Percentiles rank a stretch among this genome's conserved stretches.
Evolutionary conservation across 2,797 vertebrate species (phyloP).

Genomic region (Microctenopoma stevenorrisi): DNA sequence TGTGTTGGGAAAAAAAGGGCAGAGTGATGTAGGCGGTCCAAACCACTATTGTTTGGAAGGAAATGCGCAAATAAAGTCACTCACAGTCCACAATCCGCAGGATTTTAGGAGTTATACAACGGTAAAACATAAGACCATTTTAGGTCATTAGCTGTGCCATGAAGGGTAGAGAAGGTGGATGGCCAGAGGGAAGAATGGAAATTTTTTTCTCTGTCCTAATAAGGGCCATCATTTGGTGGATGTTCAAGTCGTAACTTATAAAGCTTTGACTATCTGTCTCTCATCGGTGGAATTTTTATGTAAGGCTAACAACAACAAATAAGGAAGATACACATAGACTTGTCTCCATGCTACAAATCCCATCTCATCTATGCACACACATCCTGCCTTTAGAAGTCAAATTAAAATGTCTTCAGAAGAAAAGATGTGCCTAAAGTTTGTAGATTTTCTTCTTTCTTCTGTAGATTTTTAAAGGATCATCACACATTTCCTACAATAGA

Average conservation of each 20-base stretch:
- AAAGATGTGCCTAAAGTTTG: constrained; percentile 39
- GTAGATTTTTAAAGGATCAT: constrained; percentile 38
- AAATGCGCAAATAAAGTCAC: constrained; percentile 68
- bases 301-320: constrained; percentile 41
- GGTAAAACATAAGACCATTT: constrained; percentile 65
- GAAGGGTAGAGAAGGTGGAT: constrained; percentile 15
- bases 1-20: constrained; percentile 48
- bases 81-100: constrained; percentile 64
- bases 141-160: constrained; percentile 52
- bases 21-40: constrained; percentile 55
- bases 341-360: constrained; percentile 29
- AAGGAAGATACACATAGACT: constrained; percentile 23
- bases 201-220: constrained; percentile 41
- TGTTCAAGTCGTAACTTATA: constrained; percentile 42
- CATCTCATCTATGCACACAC: constrained; percentile 14
- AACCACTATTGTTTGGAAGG: constrained; percentile 66
- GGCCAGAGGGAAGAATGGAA: constrained; percentile 20
- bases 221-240: constrained; percentile 38
- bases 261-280: constrained; percentile 42
- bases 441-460: constrained; percentile 52
- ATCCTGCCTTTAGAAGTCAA: constrained; percentile 26
- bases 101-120: constrained; percentile 64
- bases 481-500: constrained; percentile 29
- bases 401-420: constrained; percentile 26
- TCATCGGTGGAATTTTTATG: constrained; percentile 36